These are phyloP conservation scores for Noctua pronuba DNA, from an alignment of 2,888 invertebrate species.

Conservation along the genomic window DNA sequence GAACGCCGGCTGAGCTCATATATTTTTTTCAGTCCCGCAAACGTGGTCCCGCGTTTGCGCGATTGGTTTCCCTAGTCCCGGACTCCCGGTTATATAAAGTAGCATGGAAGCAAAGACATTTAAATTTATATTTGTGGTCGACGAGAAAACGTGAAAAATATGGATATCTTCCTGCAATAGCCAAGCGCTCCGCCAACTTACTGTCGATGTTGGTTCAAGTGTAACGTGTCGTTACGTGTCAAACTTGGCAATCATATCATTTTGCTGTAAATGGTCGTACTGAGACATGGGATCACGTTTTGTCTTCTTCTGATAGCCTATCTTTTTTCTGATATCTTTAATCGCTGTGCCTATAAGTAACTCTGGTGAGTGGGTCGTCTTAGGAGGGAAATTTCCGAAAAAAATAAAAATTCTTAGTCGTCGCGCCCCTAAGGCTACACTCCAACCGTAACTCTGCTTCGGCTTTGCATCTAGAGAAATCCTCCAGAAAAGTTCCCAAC, in stretches of 20 bases:
- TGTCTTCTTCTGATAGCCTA: neutral
- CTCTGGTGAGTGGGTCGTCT: neutral
- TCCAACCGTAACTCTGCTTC: neutral
- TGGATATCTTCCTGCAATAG: neutral
- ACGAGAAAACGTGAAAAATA: neutral
- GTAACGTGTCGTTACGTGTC: neutral
- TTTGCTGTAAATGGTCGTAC: neutral
- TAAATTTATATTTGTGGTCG: neutral
- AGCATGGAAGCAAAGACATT: neutral
- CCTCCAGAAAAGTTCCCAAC: neutral
- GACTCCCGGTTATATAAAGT: neutral
- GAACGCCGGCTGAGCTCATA: too few relatives aligned
- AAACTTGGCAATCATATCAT: neutral
- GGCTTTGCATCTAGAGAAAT: neutral
- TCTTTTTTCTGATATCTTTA: neutral
- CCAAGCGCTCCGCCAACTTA: neutral
- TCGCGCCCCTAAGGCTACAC: too few relatives aligned
- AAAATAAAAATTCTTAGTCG: too few relatives aligned
- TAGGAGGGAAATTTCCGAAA: too few relatives aligned
- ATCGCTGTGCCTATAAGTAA: neutral
- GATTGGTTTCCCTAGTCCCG: too few relatives aligned
- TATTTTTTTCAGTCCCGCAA: too few relatives aligned
- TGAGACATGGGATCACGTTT: neutral
- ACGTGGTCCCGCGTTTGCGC: too few relatives aligned
- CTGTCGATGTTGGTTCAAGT: neutral